Percentiles rank a stretch among this genome's conserved stretches.
Evolutionary conservation across 2,113 vertebrate species (phyloP).

Genomic region (Nothocercus julius): DNA sequence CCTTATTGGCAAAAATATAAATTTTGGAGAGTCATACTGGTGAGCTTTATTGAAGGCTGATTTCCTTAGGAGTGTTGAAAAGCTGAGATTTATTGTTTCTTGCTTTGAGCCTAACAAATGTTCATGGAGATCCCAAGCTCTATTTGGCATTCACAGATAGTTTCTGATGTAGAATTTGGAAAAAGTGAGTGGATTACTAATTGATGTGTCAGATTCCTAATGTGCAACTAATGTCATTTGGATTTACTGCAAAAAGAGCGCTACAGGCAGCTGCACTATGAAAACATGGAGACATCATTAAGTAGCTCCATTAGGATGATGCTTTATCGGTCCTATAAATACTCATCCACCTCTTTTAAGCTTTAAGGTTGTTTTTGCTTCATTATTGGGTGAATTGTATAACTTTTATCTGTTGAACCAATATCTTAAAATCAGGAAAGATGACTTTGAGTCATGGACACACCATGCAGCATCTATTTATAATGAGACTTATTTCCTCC

Average conservation of each 20-base stretch:
- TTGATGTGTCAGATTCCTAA: conserved; percentile 55
- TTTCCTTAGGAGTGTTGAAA: conserved; percentile 34
- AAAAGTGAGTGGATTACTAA: conserved; percentile 65
- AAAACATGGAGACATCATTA: conserved; percentile 33
- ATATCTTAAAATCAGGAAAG: not conserved
- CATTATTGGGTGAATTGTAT: not conserved
- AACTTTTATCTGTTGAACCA: not conserved
- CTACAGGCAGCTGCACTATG: conserved; percentile 24
- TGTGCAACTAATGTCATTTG: conserved; percentile 49
- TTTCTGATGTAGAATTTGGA: conserved; percentile 62
- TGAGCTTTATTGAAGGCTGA: conserved; percentile 18
- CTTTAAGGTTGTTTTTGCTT: not conserved
- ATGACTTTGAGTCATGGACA: not conserved
- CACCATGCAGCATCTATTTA: not conserved
- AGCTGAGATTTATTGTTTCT: conserved; percentile 60
- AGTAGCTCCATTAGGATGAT: not conserved
- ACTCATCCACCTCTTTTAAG: conserved; percentile 5
- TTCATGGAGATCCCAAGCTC: conserved; percentile 44
- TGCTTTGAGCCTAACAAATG: conserved; percentile 54
- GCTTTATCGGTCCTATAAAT: not conserved
- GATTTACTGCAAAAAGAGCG: conserved; percentile 34
- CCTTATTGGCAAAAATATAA: not conserved
- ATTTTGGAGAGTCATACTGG: not conserved
- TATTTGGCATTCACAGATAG: conserved; percentile 51
- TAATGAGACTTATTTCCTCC: not conserved